phyloP scores from a whole-genome alignment of 2,888 invertebrate species.

The Tinea trinotella region DNA sequence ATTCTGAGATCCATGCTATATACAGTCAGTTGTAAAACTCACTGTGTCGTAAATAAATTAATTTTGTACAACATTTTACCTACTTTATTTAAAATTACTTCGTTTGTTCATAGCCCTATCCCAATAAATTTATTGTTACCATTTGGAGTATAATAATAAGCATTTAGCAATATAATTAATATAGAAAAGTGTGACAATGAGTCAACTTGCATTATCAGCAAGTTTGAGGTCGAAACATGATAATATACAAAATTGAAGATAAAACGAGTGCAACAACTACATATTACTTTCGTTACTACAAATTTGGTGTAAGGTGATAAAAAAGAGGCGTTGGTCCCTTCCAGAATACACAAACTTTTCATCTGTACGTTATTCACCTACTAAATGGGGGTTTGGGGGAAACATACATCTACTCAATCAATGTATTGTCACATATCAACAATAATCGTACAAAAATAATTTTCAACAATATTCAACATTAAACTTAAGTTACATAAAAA shows the following conservation, averaged over 20 bases:
- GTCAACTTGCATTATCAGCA: conserved; percentile 37
- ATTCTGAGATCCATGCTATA: conserved; percentile 68
- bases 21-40: conserved; percentile 60
- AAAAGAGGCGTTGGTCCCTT: conserved; percentile 63
- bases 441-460: conserved; percentile 67
- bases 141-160: not conserved
- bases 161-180: conserved; percentile 30
- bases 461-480: conserved; percentile 54
- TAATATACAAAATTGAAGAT: conserved; percentile 27
- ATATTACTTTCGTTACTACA: not conserved
- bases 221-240: conserved; percentile 27
- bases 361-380: conserved; percentile 37
- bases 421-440: conserved; percentile 65
- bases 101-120: conserved; percentile 51
- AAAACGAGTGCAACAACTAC: conserved; percentile 27
- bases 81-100: conserved; percentile 12
- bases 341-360: conserved; percentile 52
- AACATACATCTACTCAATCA: conserved; percentile 36
- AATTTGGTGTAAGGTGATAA: conserved; percentile 29
- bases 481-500: conserved; percentile 23
- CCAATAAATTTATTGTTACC: not conserved
- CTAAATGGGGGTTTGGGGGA: not conserved
- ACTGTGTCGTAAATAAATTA: conserved; percentile 60
- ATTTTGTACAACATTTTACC: conserved; percentile 43
- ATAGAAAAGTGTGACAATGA: conserved; percentile 30